Evolutionary conservation across 2,113 vertebrate genomes (phyloP), one percentile per base, ranked within the genome.

Genomic region (Epinephelus moara): DNA sequence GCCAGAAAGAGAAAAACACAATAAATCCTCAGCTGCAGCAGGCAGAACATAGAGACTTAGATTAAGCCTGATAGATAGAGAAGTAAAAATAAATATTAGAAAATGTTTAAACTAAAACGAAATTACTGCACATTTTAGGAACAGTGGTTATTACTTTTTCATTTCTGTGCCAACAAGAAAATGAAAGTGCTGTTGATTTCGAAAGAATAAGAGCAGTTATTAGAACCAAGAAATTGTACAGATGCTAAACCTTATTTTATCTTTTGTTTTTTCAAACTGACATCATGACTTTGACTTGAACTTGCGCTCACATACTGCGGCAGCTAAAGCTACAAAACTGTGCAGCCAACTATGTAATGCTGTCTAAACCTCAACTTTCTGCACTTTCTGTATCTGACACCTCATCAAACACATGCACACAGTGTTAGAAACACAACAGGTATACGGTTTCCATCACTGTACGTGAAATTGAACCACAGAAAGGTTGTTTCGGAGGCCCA

Each of bases 401-500:
- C 62, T 85, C 69, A 75, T 71, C 63, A 87, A 45, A 82, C 71
- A 66, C 69, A 66, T 64, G 57, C 21, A 53, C 67, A 66, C 52
- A 15, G 77, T 70, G 50, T 86, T 70, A 64, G 49, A 75, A 77
- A 37, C 80, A 59, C 78, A 75, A 53, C 77, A 80, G 81, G 67
- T 11, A 12, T 33, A 68, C 21, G 3, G 23, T 81, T 78, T 42
- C 66, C 80, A 76, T 81, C 70, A 62, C 23, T 68, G 53, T 80
- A 66, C 69, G 55, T 83, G 78, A 85, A 80, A 81, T 49, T 64
- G 75, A 84, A 82, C 47, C 53, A 37, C 55, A 74, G 78, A 78
- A 60, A 85, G 62, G 81, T 73, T 83, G 80, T 78, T 86, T 82
- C 18, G 6, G 62, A 52, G 74, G 42, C 82, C 37, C 86, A 84